Evolutionary conservation across 2,888 invertebrate species (phyloP).

Genomic region (Acrobasis suavella): DNA sequence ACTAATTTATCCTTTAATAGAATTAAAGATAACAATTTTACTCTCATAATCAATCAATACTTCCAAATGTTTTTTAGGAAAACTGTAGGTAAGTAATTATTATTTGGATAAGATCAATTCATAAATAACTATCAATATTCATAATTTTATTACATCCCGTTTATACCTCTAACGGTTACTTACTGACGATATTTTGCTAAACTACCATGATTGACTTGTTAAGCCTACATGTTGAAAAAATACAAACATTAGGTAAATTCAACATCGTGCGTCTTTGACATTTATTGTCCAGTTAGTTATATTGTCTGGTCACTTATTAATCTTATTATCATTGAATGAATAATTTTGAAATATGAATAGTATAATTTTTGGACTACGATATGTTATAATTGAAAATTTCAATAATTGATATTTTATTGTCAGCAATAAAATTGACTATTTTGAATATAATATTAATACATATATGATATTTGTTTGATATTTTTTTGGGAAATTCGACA

Average conservation of each 20-base stretch:
- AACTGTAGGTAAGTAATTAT: no score
- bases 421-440: constrained; percentile 44
- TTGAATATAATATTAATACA: constrained; percentile 7
- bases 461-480: constrained; percentile 16
- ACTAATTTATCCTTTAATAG: no score
- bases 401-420: constrained; percentile 40
- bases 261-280: constrained; percentile 22
- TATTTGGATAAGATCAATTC: no score
- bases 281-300: constrained; percentile 29
- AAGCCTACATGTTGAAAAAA: constrained; percentile 58
- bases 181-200: constrained; percentile 43
- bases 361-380: constrained; percentile 21
- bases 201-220: constrained; percentile 44
- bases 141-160: constrained; percentile 36
- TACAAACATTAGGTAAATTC: constrained; percentile 48
- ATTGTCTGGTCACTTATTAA: constrained; percentile 22
- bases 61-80: no score
- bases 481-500: background rate
- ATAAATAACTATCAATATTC: background rate
- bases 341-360: background rate
- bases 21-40: no score
- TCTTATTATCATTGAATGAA: constrained; percentile 9
- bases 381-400: constrained; percentile 30
- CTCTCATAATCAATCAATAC: no score
- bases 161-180: constrained; percentile 42